phyloP scores from a whole-genome alignment of 2,797 vertebrate species.

The Rhabdophis nuchalis region DNA sequence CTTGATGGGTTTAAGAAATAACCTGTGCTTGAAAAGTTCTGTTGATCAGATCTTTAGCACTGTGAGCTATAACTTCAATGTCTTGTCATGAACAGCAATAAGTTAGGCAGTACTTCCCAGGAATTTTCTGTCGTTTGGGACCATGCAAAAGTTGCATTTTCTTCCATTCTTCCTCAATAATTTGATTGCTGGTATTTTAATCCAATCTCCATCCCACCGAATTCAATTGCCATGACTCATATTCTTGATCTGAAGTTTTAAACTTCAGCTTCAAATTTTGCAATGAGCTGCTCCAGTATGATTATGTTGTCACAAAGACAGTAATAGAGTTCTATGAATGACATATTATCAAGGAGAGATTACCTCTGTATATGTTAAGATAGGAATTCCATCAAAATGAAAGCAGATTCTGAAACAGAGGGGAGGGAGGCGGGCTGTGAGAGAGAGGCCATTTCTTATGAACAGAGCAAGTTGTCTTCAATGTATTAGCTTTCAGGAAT shows the following conservation, averaged over 20 bases:
- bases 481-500: slow-evolving; percentile 39
- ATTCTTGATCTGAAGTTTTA: slow-evolving; percentile 57
- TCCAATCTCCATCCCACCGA: slow-evolving; percentile 19
- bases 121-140: not conserved
- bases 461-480: slow-evolving; percentile 6
- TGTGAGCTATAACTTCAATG: not conserved
- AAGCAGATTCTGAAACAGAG: slow-evolving; percentile 26
- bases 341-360: slow-evolving; percentile 44
- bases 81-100: not conserved
- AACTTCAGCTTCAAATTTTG: slow-evolving; percentile 59
- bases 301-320: slow-evolving; percentile 68
- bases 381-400: slow-evolving; percentile 46
- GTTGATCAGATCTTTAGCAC: not conserved
- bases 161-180: not conserved
- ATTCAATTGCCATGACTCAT: slow-evolving; percentile 34
- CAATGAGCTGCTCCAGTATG: slow-evolving; percentile 60
- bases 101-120: not conserved
- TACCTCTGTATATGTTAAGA: slow-evolving; percentile 47
- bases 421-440: not conserved
- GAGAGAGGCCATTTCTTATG: slow-evolving; percentile 27
- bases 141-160: not conserved
- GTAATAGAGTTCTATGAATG: slow-evolving; percentile 54
- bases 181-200: slow-evolving; percentile 47
- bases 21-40: not conserved
- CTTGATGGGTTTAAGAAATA: not conserved